Percentiles rank a stretch among this genome's conserved stretches.
Conservation (phyloP, 2,113 vertebrate species). For the Hepsetus odoe region DNA sequence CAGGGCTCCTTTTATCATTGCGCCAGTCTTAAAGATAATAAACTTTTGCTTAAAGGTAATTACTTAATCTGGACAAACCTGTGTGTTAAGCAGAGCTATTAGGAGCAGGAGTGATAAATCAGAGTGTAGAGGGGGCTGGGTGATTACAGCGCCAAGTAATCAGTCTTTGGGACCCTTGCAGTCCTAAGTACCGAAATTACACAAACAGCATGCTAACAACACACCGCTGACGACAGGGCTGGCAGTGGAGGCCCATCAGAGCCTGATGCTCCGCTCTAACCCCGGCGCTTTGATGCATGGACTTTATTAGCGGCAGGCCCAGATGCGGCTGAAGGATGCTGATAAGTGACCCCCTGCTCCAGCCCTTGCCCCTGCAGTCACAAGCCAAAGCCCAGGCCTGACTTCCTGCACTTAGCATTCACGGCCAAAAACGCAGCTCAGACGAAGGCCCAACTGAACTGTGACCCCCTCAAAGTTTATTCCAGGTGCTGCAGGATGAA, state of each 20-base stretch:
- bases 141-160: slow-evolving; percentile 82
- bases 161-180: slow-evolving; percentile 82
- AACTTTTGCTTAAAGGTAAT: slow-evolving; percentile 95
- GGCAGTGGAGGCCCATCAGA: neutral
- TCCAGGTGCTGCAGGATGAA: too few species aligned
- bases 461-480: neutral
- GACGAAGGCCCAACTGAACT: too few species aligned
- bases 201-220: slow-evolving; percentile 87
- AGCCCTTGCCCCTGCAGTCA: slow-evolving; percentile 21
- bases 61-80: slow-evolving; percentile 98
- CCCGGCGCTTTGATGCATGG: slow-evolving; percentile 84
- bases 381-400: slow-evolving; percentile 6
- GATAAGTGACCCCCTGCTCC: slow-evolving; percentile 73
- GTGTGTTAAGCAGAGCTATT: slow-evolving; percentile 96
- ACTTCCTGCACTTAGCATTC: slow-evolving; percentile 18
- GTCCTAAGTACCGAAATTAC: slow-evolving; percentile 85
- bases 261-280: slow-evolving; percentile 61
- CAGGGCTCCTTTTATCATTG: slow-evolving; percentile 80
- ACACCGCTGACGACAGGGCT: slow-evolving; percentile 18
- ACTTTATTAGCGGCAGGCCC: slow-evolving; percentile 80
- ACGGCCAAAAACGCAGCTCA: neutral
- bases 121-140: slow-evolving; percentile 77
- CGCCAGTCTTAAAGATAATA: slow-evolving; percentile 86
- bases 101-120: slow-evolving; percentile 85
- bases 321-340: slow-evolving; percentile 78